phyloP scores from a whole-genome alignment of 2,888 invertebrate genomes.

The Flexamia atlantica region DNA sequence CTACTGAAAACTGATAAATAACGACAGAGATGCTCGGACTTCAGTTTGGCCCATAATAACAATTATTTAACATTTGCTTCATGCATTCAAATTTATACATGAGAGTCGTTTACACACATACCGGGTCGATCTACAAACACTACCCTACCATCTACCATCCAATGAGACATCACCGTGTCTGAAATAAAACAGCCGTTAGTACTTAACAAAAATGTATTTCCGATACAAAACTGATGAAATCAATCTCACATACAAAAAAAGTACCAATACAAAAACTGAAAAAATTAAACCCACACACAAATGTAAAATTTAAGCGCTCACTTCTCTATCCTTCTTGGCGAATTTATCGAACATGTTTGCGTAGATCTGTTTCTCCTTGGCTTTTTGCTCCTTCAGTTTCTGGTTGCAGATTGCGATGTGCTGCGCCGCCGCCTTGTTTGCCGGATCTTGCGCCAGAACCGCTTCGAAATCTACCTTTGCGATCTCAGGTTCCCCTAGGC shows the following conservation, averaged over 20 bases:
- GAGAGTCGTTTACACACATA: no score
- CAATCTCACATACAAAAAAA: neutral
- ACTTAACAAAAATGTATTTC: constrained; percentile 44
- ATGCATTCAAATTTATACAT: no score
- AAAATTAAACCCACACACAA: no score
- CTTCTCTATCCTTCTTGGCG: constrained; percentile 88
- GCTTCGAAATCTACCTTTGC: constrained; percentile 88
- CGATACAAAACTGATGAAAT: constrained; percentile 47
- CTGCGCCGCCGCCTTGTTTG: constrained; percentile 92
- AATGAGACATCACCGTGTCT: no score
- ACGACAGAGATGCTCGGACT: no score
- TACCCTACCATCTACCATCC: no score
- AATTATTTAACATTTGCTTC: no score
- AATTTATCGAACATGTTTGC: constrained; percentile 98
- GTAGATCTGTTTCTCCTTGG: constrained; percentile 91
- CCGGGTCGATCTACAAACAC: no score
- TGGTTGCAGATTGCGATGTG: constrained; percentile 86
- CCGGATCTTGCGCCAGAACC: constrained; percentile 87
- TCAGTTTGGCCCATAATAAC: no score
- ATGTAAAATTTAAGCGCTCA: constrained; percentile 73
- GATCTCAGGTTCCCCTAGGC: constrained; percentile 85
- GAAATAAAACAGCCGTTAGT: constrained; percentile 17
- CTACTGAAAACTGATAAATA: no score
- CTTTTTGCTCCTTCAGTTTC: constrained; percentile 85
- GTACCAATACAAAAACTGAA: constrained; percentile 53